Evolutionary conservation across 2,113 vertebrate species (phyloP), one percentile per base, ranked within the genome.

Genomic region (Pomatorhinus ruficollis): DNA sequence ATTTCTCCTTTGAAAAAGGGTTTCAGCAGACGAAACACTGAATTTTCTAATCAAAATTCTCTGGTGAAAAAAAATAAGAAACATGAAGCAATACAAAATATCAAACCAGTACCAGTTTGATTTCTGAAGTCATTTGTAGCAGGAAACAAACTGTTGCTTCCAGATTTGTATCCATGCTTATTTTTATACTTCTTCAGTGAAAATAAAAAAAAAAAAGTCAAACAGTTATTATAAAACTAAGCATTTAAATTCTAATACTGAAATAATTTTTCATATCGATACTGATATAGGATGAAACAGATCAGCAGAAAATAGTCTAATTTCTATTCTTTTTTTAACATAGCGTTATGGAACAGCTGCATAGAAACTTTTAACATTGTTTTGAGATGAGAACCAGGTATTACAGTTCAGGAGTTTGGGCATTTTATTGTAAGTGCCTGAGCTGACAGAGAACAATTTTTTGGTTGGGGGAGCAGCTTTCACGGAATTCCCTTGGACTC

Each of bases 301-400:
- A 93, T 22, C 24, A 8, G 10, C 5, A 25, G 16, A 50, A 20
- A 69, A 39, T 0, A 7, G 2, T 19, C 10, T 52, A 1, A 6
- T 45, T 78, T 50, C 3, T 8, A 2, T 11, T 72, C 5, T 42
- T 72, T 42, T 61, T 65, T 44, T 4, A 45, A 50, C 10, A 8
- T 0, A n/a, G 3, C 6, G 2, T 44, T 21, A n/a, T 2, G 2
- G 20, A 80, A 61, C 3, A n/a, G 3, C 7, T 2, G 5, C 5
- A 3, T 9, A 59, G 23, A 65, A 52, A 57, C 22, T 15, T 31
- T 33, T 14, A n/a, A n/a, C 14, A 4, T 0, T 4, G 12, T 4
- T n/a, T 3, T 39, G 28, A 44, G 10, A 16, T 7, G 1, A 68
- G 1, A 53, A 65, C 2, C 6, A 15, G 3, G 5, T 12, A 33